Evolutionary conservation across 92 coral and sea anemone genomes (phyloP).

Genomic region (Metridium senile): DNA sequence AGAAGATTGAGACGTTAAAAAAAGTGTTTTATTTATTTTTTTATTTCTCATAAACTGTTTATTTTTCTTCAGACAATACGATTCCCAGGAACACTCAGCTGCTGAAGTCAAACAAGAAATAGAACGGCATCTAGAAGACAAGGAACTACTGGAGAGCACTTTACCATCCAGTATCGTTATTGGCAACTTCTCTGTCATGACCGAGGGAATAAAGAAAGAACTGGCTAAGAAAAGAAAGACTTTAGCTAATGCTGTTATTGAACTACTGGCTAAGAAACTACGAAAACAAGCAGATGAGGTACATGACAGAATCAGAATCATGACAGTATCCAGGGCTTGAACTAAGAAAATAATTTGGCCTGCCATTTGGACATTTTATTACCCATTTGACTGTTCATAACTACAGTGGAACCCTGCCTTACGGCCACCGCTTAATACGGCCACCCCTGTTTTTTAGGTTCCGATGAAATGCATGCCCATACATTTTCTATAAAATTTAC

Average conservation of each 20-base stretch:
- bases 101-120: constrained; percentile 99
- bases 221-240: constrained; percentile 94
- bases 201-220: constrained; percentile 86
- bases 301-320: neutral
- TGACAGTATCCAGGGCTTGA: neutral
- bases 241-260: constrained; percentile 94
- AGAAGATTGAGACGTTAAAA: no score
- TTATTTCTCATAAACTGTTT: no score
- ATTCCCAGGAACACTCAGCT: constrained; percentile 92
- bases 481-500: no score
- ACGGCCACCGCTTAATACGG: no score
- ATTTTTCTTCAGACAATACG: constrained; percentile 67
- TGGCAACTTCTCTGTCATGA: constrained; percentile 88
- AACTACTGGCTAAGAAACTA: constrained; percentile 95
- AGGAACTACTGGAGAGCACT: constrained; percentile 83
- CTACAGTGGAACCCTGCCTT: no score
- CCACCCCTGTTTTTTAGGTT: no score
- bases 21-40: no score
- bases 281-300: constrained; percentile 97
- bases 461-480: no score
- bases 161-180: constrained; percentile 90
- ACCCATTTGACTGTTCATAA: no score
- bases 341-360: no score
- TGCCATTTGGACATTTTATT: neutral
- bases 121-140: constrained; percentile 87